Percentiles rank a stretch among this genome's conserved stretches.
Conservation (phyloP, 2,113 vertebrate genomes). For the Syngnathoides biaculeatus region DNA sequence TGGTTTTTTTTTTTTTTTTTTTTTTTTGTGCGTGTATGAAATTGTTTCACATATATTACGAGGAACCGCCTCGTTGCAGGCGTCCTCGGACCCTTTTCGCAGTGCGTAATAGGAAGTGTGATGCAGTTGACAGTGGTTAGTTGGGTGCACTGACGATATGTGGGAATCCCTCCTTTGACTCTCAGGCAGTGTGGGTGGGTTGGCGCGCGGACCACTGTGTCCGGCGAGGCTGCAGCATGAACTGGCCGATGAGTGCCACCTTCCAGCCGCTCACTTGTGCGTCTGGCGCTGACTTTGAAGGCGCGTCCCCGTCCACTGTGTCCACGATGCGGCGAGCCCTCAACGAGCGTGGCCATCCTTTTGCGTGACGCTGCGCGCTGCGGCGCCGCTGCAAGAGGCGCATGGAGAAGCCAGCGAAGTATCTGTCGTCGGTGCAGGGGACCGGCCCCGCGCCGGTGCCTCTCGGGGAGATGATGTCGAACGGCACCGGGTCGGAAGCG, state of each 20-base stretch:
- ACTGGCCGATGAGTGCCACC: slow-evolving; percentile 30
- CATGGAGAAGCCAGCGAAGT: slow-evolving; percentile 69
- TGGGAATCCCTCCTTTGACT: slow-evolving; percentile 35
- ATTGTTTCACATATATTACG: neutral
- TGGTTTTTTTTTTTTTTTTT: too few species aligned
- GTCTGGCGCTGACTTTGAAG: slow-evolving; percentile 35
- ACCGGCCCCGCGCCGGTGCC: slow-evolving; percentile 50
- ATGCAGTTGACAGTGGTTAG: slow-evolving; percentile 21
- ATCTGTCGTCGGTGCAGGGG: slow-evolving; percentile 63
- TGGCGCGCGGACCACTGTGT: slow-evolving; percentile 35
- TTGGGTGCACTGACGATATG: slow-evolving; percentile 19
- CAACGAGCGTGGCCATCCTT: slow-evolving; percentile 33
- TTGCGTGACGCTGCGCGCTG: slow-evolving; percentile 40
- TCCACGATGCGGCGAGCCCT: slow-evolving; percentile 29
- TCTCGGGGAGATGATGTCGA: slow-evolving; percentile 67
- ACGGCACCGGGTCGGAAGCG: slow-evolving; percentile 63
- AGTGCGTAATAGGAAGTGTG: slow-evolving; percentile 47
- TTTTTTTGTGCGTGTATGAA: too few species aligned
- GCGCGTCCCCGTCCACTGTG: slow-evolving; percentile 19
- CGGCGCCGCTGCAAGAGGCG: slow-evolving; percentile 48
- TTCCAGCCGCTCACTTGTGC: slow-evolving; percentile 36
- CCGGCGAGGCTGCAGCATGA: slow-evolving; percentile 52
- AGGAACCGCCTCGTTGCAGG: neutral
- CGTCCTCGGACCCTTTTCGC: slow-evolving; percentile 15
- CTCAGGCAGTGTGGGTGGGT: slow-evolving; percentile 18